Evolutionary conservation across 2,797 vertebrate species (phyloP), one percentile per base, ranked within the genome.

Genomic region (Emys orbicularis): DNA sequence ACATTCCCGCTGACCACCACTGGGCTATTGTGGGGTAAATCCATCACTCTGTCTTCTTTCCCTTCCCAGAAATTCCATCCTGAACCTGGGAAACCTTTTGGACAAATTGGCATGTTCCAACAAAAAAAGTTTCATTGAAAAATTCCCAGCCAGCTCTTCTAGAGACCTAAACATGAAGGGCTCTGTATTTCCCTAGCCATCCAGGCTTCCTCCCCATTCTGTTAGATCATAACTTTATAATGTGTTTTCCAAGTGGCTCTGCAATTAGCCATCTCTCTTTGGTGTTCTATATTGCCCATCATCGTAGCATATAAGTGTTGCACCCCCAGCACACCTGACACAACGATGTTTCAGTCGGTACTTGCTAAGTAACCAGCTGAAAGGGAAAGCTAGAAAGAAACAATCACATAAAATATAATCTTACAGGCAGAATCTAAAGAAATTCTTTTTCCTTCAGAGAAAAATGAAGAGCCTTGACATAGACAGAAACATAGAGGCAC

Each of bases 271-370:
- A 54, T 80, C 44, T 52, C 52, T 53, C 27, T 84, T 34, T 27
- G 89, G 29, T 88, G 37, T 88, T 93, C 31, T 79, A 1, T 41
- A 37, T 84, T 21, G 8, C 31, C 54, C 12, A 72, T 81, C 83
- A 92, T 88, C 79, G 31, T 23, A 2, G 0, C 59, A 23, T 0
- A 0, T 53, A 56, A 72, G 41, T 16, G 6, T 89, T 31, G 54
- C 18, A 37, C 25, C 11, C 81, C 79, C 61, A 50, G 52, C n/a
- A 72, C 3, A 41, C 19, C 15, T 44, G 19, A 68, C 5, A 12
- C 57, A 54, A 84, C 89, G 23, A 74, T 82, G 65, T 34, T 56
- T 92, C 25, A 49, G 57, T 74, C 81, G 81, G 8, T 7, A 44
- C 77, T 86, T 81, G 2, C 3, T 86, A 86, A 56, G 11, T 21